Conservation (phyloP, 2,113 vertebrate species). For the Bubo scandiacus region DNA sequence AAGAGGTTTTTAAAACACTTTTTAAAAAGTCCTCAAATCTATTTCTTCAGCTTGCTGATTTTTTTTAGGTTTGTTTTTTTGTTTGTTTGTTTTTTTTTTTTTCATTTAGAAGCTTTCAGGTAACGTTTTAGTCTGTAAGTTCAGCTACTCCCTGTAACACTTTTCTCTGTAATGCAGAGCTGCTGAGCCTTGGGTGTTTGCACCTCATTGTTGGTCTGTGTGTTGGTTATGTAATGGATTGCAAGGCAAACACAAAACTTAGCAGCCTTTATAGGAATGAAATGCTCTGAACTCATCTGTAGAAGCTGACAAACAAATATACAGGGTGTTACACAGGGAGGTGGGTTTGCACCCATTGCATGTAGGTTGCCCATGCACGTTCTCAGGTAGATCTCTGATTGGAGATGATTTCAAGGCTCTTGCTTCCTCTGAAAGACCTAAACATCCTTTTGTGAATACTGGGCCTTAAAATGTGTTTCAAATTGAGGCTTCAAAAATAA, state of each 20-base stretch:
- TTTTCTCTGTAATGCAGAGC: fast-evolving
- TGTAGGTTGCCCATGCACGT: fast-evolving
- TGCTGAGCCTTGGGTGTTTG: not conserved
- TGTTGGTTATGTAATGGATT: not conserved
- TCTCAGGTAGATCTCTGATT: not conserved
- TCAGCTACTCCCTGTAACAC: not conserved
- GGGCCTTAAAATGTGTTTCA: not conserved
- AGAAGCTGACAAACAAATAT: not conserved
- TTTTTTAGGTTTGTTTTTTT: no score
- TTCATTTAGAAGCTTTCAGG: not conserved
- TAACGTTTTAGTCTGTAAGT: not conserved
- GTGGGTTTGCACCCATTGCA: not conserved
- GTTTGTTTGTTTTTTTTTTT: no score
- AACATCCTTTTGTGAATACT: not conserved
- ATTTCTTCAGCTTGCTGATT: not conserved
- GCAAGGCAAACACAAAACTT: not conserved
- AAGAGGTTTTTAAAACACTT: not conserved
- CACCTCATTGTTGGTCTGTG: fast-evolving
- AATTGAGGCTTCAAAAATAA: not conserved
- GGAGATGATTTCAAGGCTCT: not conserved
- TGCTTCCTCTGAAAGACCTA: not conserved
- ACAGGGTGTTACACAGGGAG: not conserved
- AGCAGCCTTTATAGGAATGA: not conserved
- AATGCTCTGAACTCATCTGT: not conserved
- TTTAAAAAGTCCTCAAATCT: no score